phyloP scores from a whole-genome alignment of 2,888 invertebrate species.

The Plagiodera versicolora region DNA sequence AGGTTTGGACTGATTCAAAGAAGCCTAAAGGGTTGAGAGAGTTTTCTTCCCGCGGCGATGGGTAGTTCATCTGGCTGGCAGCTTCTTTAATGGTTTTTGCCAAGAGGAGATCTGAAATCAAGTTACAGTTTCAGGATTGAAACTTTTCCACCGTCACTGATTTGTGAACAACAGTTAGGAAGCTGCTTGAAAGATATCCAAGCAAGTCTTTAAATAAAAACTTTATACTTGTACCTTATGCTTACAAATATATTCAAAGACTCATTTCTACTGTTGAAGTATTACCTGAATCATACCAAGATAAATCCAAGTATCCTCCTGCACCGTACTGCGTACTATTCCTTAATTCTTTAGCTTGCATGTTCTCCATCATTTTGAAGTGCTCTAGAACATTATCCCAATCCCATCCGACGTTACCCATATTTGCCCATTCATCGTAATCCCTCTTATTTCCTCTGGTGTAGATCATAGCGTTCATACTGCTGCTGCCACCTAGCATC shows the following conservation, averaged over 20 bases:
- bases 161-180: no score
- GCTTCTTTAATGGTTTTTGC: constrained; percentile 47
- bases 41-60: constrained; percentile 34
- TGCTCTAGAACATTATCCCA: constrained; percentile 55
- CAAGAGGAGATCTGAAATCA: constrained; percentile 37
- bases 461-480: constrained; percentile 68
- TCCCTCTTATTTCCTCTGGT: constrained; percentile 65
- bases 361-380: constrained; percentile 53
- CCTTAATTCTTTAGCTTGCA: constrained; percentile 37
- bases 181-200: no score
- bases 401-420: constrained; percentile 66
- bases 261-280: background rate
- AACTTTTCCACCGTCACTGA: no score
- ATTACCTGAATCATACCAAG: constrained; percentile 47
- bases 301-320: constrained; percentile 57
- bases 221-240: no score
- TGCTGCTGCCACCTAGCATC: constrained; percentile 66
- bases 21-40: constrained; percentile 43
- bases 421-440: constrained; percentile 64
- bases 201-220: no score
- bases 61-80: constrained; percentile 54
- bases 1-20: constrained; percentile 37
- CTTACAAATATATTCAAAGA: no score
- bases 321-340: constrained; percentile 49
- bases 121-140: no score